Conservation (phyloP, 64 coral and sea anemone genomes). For the Pachyseris speciosa region DNA sequence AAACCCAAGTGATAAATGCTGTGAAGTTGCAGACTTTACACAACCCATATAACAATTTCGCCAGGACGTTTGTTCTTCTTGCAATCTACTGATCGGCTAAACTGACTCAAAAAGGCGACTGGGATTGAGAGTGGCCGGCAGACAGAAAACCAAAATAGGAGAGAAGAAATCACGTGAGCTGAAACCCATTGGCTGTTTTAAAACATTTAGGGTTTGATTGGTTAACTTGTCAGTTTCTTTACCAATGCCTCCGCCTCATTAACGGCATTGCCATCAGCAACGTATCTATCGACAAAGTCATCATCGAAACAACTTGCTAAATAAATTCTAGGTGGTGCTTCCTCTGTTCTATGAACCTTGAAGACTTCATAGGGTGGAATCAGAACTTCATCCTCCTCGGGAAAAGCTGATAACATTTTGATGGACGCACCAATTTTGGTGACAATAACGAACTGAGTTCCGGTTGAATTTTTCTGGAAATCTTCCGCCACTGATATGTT, state of each 20-base stretch:
- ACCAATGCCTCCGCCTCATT: constrained; percentile 35
- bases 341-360: constrained; percentile 65
- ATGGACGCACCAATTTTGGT: constrained; percentile 76
- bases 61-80: too few species aligned
- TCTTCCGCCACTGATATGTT: constrained; percentile 56
- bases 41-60: too few species aligned
- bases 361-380: constrained; percentile 73
- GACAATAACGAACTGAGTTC: constrained; percentile 79
- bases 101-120: too few species aligned
- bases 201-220: too few species aligned
- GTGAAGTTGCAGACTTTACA: too few species aligned
- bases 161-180: too few species aligned
- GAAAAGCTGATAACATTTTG: constrained; percentile 69
- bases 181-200: too few species aligned
- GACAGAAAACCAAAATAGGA: too few species aligned
- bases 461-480: constrained; percentile 51
- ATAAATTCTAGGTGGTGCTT: constrained; percentile 43
- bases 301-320: constrained; percentile 71
- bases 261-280: constrained; percentile 47
- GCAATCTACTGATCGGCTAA: too few species aligned
- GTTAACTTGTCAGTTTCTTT: constrained; percentile 12
- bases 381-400: constrained; percentile 75
- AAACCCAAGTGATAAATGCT: too few species aligned
- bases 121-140: too few species aligned
- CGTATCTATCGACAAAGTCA: constrained; percentile 69